Evolutionary conservation across 2,797 vertebrate genomes (phyloP).

Genomic region (Poeciliopsis paucimaculata): DNA sequence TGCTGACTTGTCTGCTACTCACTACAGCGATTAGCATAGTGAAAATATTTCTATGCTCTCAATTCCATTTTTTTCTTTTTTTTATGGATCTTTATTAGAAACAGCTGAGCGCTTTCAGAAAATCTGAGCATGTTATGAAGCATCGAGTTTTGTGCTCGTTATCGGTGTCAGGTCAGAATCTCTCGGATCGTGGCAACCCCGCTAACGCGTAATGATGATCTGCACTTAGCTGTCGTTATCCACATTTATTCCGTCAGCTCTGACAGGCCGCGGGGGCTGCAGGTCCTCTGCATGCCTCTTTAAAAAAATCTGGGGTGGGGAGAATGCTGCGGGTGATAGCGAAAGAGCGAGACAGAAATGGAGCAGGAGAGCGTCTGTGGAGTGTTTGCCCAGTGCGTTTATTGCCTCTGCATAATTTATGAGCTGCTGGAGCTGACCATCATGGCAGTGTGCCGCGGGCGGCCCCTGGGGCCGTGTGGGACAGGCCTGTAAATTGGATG

Average conservation of each 20-base stretch:
- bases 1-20: background rate
- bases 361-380: constrained; percentile 74
- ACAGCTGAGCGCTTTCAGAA: background rate
- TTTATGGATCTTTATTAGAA: background rate
- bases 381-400: constrained; percentile 91
- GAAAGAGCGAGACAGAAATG: constrained; percentile 53
- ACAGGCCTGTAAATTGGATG: constrained; percentile 96
- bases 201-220: constrained; percentile 39
- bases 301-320: constrained; percentile 66
- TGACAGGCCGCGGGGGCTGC: constrained; percentile 67
- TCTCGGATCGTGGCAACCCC: constrained; percentile 8
- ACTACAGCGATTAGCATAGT: background rate
- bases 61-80: too few relatives aligned
- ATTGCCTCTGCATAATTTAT: constrained; percentile 98
- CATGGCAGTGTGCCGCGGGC: constrained; percentile 89
- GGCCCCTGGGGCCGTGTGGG: constrained; percentile 87
- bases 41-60: background rate
- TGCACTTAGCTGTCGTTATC: constrained; percentile 40
- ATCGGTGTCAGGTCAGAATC: background rate
- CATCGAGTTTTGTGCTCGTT: background rate
- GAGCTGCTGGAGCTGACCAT: constrained; percentile 89
- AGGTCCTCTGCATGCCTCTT: constrained; percentile 69
- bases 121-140: background rate
- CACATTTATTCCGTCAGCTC: constrained; percentile 62
- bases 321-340: constrained; percentile 44